These are phyloP conservation scores for Homarus americanus DNA, from an alignment of 1,140 invertebrate species.

Conservation along the genomic window DNA sequence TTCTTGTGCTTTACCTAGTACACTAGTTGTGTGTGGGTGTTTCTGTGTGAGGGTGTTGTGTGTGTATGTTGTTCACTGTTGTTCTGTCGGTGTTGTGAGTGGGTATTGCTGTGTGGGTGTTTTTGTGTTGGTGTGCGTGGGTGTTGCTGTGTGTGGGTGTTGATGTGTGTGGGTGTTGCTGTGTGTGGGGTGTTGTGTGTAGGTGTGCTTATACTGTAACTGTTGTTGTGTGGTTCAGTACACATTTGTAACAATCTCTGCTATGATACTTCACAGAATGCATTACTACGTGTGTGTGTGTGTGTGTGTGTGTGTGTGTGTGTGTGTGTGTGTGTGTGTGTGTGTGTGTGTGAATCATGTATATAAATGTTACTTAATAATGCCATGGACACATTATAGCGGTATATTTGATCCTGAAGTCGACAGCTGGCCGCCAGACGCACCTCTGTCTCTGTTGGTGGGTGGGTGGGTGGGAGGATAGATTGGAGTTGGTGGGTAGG, in stretches of 20 bases:
- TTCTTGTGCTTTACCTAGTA: no score
- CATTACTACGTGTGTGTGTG: constrained; percentile 4
- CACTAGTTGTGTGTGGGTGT: background rate
- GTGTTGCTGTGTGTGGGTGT: background rate
- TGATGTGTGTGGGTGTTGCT: background rate
- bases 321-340: background rate
- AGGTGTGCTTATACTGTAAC: background rate
- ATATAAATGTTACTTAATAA: no score
- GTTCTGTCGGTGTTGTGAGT: background rate
- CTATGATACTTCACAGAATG: no score
- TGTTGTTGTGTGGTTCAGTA: background rate
- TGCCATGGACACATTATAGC: no score
- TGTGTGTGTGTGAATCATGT: background rate
- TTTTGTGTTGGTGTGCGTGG: background rate
- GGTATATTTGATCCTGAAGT: no score
- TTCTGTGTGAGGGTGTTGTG: no score
- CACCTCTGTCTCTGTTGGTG: no score
- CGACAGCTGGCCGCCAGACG: no score
- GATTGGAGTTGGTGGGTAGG: no score
- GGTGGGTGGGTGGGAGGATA: no score
- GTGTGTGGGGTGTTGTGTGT: background rate
- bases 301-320: background rate
- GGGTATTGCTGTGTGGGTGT: background rate
- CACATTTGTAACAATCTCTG: background rate
- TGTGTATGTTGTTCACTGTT: no score